Conservation (phyloP, 2,888 invertebrate genomes). For the Omphaloscelis lunosa region DNA sequence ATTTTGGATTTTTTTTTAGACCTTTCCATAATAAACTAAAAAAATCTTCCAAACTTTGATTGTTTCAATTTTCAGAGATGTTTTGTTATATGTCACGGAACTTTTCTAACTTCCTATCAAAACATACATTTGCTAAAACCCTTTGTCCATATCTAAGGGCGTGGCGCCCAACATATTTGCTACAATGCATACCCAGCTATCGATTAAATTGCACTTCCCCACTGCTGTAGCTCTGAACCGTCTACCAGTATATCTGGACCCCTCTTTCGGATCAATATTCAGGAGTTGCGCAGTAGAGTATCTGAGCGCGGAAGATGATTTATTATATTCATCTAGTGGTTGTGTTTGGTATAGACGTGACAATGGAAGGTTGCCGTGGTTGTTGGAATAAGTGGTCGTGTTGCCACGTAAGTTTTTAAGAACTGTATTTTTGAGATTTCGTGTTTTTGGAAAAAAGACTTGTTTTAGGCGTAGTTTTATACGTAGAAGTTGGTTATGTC, state of each 20-base stretch:
- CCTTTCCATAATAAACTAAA: not conserved
- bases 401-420: not conserved
- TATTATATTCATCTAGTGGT: not conserved
- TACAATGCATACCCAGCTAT: not conserved
- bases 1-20: not conserved
- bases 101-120: not conserved
- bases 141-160: not conserved
- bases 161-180: not conserved
- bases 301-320: not conserved
- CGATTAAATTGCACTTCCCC: slow-evolving; percentile 9
- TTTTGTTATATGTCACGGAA: not conserved
- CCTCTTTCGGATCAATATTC: not conserved
- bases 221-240: not conserved
- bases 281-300: slow-evolving; percentile 5
- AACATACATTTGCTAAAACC: not conserved
- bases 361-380: not conserved
- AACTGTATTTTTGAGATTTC: too few relatives aligned
- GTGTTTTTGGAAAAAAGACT: too few relatives aligned
- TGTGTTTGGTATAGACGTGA: not conserved
- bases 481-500: too few relatives aligned
- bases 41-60: not conserved
- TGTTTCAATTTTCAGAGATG: not conserved
- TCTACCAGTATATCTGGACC: not conserved
- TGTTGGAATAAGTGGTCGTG: not conserved
- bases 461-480: too few relatives aligned